Evolutionary conservation across 2,888 invertebrate genomes (phyloP).

Genomic region (Cataglyphis albicans): DNA sequence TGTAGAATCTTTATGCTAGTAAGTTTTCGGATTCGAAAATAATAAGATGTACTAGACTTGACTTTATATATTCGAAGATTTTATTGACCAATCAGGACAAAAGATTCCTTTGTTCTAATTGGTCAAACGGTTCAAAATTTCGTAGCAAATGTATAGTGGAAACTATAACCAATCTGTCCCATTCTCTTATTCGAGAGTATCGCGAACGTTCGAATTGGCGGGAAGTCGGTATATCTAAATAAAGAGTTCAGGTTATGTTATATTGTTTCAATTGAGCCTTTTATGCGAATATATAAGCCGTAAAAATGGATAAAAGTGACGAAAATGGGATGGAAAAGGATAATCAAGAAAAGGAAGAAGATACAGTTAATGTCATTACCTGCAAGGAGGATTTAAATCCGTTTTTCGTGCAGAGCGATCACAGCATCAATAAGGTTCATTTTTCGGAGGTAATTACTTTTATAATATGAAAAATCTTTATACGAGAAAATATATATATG

Average conservation of each 20-base stretch:
- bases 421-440: slow-evolving; percentile 57
- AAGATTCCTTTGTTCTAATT: neutral
- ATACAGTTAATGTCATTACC: slow-evolving; percentile 17
- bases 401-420: slow-evolving; percentile 61
- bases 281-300: neutral
- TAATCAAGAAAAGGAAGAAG: neutral
- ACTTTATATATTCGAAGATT: too few relatives aligned
- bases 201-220: neutral
- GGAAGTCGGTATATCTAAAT: neutral
- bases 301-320: slow-evolving; percentile 16
- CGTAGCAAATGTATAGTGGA: neutral
- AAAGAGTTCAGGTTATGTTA: slow-evolving; percentile 8
- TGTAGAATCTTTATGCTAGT: neutral
- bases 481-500: neutral
- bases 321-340: neutral
- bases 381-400: slow-evolving; percentile 46
- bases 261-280: neutral
- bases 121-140: neutral
- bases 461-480: neutral
- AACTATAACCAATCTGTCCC: neutral
- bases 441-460: slow-evolving; percentile 58
- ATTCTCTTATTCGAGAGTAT: neutral
- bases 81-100: neutral
- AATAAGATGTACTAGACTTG: too few relatives aligned
- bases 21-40: neutral